These are phyloP conservation scores for Micoletzkya japonica DNA, from an alignment of 2,888 invertebrate genomes.

Conservation along the genomic window DNA sequence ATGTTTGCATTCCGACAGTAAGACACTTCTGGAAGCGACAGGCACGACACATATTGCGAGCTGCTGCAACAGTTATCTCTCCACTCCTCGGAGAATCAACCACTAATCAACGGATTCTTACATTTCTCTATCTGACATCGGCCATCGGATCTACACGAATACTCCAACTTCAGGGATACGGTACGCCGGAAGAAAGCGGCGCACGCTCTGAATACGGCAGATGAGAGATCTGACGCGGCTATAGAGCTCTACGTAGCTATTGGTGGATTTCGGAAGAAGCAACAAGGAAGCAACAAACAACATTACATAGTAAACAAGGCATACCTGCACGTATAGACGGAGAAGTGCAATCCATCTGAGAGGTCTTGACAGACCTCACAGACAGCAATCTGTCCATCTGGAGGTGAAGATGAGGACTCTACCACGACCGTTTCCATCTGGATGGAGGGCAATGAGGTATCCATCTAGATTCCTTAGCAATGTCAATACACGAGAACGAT, in stretches of 20 bases:
- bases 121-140: slow-evolving; percentile 54
- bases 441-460: too few relatives aligned
- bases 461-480: too few relatives aligned
- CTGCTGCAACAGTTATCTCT: slow-evolving; percentile 52
- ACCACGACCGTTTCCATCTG: too few relatives aligned
- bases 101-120: too few relatives aligned
- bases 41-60: slow-evolving; percentile 57
- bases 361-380: slow-evolving; percentile 28
- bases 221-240: too few relatives aligned
- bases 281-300: too few relatives aligned
- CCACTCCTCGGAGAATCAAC: too few relatives aligned
- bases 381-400: slow-evolving; percentile 15
- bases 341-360: slow-evolving; percentile 26
- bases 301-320: too few relatives aligned
- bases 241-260: too few relatives aligned
- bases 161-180: slow-evolving; percentile 54
- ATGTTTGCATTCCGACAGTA: slow-evolving; percentile 51
- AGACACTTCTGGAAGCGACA: slow-evolving; percentile 56
- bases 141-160: slow-evolving; percentile 46
- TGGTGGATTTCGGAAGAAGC: too few relatives aligned
- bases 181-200: slow-evolving; percentile 58
- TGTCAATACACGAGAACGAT: too few relatives aligned
- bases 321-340: slow-evolving; percentile 28
- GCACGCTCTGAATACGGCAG: slow-evolving; percentile 52
- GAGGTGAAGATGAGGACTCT: neutral